phyloP scores from a whole-genome alignment of 23 tunicate species.

The Ascidia mentula region DNA sequence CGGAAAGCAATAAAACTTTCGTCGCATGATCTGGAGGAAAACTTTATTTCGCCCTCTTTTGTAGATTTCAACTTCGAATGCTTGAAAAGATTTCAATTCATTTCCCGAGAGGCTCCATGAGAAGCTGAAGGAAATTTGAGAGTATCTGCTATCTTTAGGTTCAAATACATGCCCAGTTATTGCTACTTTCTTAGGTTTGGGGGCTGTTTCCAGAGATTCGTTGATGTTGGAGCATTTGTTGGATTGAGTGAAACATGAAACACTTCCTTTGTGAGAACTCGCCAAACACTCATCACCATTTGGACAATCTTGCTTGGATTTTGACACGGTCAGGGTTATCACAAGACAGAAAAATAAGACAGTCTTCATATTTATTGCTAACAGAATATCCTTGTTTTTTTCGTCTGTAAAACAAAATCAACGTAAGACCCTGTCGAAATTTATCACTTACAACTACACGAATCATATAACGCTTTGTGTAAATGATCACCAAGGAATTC shows the following conservation, averaged over 20 bases:
- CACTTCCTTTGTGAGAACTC: neutral
- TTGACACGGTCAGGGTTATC: too few relatives aligned
- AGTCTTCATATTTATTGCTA: too few relatives aligned
- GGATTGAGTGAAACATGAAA: neutral
- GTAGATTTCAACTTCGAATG: neutral
- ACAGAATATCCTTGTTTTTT: too few relatives aligned
- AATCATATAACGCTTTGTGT: too few relatives aligned
- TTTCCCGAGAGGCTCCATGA: neutral
- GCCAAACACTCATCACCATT: neutral
- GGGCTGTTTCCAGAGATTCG: neutral
- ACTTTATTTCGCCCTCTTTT: neutral
- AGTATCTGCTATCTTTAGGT: neutral
- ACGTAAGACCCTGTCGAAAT: too few relatives aligned
- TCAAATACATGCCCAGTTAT: neutral
- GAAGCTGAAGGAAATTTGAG: neutral
- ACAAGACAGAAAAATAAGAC: too few relatives aligned
- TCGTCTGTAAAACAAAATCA: too few relatives aligned
- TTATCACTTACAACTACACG: too few relatives aligned
- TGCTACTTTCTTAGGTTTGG: neutral
- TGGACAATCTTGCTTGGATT: too few relatives aligned
- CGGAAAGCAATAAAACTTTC: neutral
- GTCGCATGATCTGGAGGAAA: neutral
- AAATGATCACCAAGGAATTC: too few relatives aligned
- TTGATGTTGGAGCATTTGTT: neutral
- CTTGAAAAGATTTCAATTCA: neutral